phyloP scores from a whole-genome alignment of 2,797 vertebrate species.

The Pelobates cultripes region DNA sequence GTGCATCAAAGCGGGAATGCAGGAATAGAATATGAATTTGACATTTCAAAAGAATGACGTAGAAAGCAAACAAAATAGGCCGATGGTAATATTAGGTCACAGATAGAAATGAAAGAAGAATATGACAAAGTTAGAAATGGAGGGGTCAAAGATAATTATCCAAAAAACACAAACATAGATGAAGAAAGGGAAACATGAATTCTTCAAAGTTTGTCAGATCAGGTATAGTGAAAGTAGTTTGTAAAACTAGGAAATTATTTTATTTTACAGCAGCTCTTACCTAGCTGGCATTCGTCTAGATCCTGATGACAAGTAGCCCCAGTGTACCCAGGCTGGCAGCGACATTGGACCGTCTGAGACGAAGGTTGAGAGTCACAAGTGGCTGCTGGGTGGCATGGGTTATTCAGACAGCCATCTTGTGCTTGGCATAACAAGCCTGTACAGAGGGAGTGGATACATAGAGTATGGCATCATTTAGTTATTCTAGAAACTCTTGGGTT shows the following conservation, averaged over 20 bases:
- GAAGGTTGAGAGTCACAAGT: constrained; percentile 67
- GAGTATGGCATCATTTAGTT: background rate
- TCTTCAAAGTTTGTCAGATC: too few relatives aligned
- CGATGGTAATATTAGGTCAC: background rate
- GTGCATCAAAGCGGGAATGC: background rate
- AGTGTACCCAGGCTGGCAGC: constrained; percentile 65
- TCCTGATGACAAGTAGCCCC: constrained; percentile 68
- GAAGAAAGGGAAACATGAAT: too few relatives aligned
- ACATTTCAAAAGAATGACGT: background rate
- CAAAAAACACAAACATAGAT: background rate
- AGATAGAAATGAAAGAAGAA: background rate
- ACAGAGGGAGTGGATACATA: background rate
- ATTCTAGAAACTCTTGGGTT: too few relatives aligned
- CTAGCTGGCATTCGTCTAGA: constrained; percentile 67
- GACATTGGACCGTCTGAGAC: constrained; percentile 63
- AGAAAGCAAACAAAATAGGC: background rate
- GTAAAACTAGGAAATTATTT: too few relatives aligned
- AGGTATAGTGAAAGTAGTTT: too few relatives aligned
- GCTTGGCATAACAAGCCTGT: constrained; percentile 68
- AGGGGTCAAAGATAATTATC: too few relatives aligned
- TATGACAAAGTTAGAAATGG: background rate
- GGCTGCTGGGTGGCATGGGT: constrained; percentile 64
- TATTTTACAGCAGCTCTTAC: constrained; percentile 66
- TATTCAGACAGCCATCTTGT: constrained; percentile 66
- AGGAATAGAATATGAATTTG: background rate